Evolutionary conservation across 1,140 invertebrate species (phyloP).

Genomic region (Penaeus japonicus): DNA sequence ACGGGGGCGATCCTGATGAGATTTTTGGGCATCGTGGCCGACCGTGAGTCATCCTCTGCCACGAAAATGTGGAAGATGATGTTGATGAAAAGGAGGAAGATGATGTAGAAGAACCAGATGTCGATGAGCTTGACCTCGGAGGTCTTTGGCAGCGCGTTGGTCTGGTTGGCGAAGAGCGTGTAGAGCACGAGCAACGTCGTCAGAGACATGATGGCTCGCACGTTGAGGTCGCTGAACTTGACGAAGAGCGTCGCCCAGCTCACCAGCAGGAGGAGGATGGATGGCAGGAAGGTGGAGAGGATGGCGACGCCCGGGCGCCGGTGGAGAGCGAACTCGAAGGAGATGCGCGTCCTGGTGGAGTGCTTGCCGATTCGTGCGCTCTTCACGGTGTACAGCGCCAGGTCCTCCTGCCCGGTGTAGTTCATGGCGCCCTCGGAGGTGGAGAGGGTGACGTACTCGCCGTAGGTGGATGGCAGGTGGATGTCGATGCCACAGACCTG

Average conservation of each 20-base stretch:
- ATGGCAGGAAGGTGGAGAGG: constrained; percentile 37
- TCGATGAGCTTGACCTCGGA: constrained; percentile 42
- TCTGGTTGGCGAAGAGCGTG: constrained; percentile 41
- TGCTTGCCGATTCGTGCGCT: background rate
- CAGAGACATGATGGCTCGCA: constrained; percentile 38
- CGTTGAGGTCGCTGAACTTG: constrained; percentile 14
- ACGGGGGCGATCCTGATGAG: background rate
- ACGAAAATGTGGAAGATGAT: constrained; percentile 36
- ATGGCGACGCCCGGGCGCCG: constrained; percentile 3
- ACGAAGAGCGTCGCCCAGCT: constrained; percentile 32
- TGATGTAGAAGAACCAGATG: constrained; percentile 46
- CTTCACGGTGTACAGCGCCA: constrained; percentile 1
- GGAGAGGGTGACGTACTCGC: background rate
- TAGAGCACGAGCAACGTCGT: constrained; percentile 49
- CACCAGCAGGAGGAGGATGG: constrained; percentile 16
- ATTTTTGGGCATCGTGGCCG: background rate
- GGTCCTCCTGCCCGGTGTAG: background rate
- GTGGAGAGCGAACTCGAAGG: constrained; percentile 7
- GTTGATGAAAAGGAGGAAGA: constrained; percentile 40
- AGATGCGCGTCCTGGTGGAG: background rate
- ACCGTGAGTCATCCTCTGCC: background rate
- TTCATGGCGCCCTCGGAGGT: background rate
- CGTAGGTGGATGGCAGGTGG: constrained; percentile 7
- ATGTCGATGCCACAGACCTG: constrained; percentile 17
- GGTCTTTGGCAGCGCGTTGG: constrained; percentile 27